Evolutionary conservation across 2,888 invertebrate species (phyloP).

Genomic region (Siphonodentalium dalli): DNA sequence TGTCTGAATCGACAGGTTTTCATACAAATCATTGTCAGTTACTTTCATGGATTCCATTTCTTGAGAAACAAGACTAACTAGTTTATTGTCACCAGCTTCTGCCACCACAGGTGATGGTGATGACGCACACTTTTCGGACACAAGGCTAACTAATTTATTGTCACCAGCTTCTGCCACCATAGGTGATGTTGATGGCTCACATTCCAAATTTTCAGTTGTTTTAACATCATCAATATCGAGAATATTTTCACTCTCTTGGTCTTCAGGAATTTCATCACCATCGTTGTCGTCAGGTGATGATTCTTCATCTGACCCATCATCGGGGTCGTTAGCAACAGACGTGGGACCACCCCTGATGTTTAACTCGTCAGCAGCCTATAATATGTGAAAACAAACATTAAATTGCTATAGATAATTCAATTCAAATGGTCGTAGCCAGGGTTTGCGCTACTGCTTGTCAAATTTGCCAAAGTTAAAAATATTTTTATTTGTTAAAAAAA

Average conservation of each 20-base stretch:
- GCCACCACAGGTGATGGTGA: background rate
- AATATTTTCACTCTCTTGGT: too few relatives aligned
- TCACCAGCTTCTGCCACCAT: background rate
- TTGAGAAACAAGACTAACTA: conserved; percentile 55
- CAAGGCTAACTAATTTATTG: conserved; percentile 63
- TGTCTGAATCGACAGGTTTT: too few relatives aligned
- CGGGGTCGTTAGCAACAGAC: conserved; percentile 18
- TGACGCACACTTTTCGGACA: background rate
- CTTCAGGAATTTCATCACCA: conserved; percentile 24
- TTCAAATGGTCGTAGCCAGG: too few relatives aligned
- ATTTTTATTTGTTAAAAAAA: too few relatives aligned
- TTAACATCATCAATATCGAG: too few relatives aligned
- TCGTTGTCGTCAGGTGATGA: conserved; percentile 30
- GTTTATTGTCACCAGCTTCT: conserved; percentile 43
- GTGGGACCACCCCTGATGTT: conserved; percentile 45
- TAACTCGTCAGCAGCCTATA: conserved; percentile 46
- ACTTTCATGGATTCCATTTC: conserved; percentile 47
- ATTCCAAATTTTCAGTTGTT: too few relatives aligned
- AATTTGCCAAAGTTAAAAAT: too few relatives aligned
- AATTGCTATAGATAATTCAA: background rate
- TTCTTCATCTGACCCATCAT: conserved; percentile 33
- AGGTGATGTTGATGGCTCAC: background rate
- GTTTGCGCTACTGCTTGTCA: too few relatives aligned
- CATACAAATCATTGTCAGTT: too few relatives aligned
- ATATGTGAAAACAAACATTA: conserved; percentile 1